Conservation (phyloP, 2,797 vertebrate genomes). For the Tarsius wallacei region DNA sequence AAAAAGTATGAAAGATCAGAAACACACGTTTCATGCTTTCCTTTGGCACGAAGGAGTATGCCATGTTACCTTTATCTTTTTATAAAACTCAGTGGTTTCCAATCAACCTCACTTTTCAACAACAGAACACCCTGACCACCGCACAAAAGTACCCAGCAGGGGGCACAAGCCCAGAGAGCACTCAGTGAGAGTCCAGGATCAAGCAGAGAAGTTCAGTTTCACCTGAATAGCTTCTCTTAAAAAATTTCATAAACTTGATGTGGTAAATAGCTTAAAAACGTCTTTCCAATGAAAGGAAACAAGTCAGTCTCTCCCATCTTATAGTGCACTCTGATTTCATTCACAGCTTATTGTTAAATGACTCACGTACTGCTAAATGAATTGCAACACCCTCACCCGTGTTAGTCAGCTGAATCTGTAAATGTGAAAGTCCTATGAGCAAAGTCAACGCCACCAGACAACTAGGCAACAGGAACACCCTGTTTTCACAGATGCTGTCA, state of each 20-base stretch:
- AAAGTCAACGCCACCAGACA: constrained; percentile 82
- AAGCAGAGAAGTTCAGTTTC: constrained; percentile 56
- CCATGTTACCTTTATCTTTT: constrained; percentile 61
- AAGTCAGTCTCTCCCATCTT: not conserved
- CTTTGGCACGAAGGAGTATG: constrained; percentile 29
- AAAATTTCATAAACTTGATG: not conserved
- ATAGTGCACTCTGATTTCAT: not conserved
- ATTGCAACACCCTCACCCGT: not conserved
- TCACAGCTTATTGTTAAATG: constrained; percentile 32
- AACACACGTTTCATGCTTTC: not conserved
- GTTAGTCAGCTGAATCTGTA: constrained; percentile 69
- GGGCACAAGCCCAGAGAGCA: not conserved
- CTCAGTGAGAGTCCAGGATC: constrained; percentile 68
- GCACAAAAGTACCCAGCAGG: constrained; percentile 54
- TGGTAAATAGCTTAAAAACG: not conserved
- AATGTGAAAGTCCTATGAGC: constrained; percentile 73
- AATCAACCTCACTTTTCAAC: constrained; percentile 69
- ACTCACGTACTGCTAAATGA: constrained; percentile 68
- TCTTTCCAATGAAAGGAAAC: constrained; percentile 37
- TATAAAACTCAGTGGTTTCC: constrained; percentile 78
- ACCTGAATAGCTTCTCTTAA: constrained; percentile 2
- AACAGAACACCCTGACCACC: constrained; percentile 64
- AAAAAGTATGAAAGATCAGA: not conserved
- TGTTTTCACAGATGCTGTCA: constrained; percentile 67
- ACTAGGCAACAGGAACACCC: constrained; percentile 70